phyloP scores from a whole-genome alignment of 2,113 vertebrate species.

The Pygoscelis antarcticus region DNA sequence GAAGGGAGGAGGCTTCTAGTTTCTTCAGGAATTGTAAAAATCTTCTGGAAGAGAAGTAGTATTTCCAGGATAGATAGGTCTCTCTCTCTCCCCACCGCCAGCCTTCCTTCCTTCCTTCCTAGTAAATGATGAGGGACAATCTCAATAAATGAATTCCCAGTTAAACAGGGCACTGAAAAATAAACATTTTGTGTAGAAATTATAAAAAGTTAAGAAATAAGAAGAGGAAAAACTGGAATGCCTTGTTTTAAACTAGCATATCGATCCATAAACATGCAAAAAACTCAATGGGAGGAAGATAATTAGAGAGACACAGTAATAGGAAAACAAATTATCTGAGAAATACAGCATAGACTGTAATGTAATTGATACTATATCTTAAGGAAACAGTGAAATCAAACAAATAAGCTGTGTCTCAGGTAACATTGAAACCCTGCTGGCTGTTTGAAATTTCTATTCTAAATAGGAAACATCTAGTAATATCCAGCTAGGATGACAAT shows the following conservation, averaged over 20 bases:
- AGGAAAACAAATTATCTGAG: not conserved
- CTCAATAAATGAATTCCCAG: not conserved
- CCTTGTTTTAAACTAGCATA: not conserved
- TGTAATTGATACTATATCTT: not conserved
- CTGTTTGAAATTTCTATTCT: not conserved
- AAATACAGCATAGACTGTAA: not conserved
- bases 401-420: not conserved
- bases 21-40: not conserved
- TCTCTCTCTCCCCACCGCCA: too few species aligned
- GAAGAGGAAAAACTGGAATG: fast-evolving
- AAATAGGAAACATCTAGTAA: not conserved
- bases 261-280: not conserved
- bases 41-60: not conserved
- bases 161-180: not conserved
- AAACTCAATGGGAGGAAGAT: not conserved
- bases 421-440: not conserved
- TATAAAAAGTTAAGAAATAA: not conserved
- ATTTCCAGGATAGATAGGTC: not conserved
- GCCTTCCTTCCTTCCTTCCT: not conserved
- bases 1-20: not conserved
- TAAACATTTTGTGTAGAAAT: not conserved
- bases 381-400: not conserved
- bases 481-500: not conserved
- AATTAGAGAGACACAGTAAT: not conserved
- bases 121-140: not conserved